A percentile compares a stretch with the other conserved stretches of the same genome.
phyloP scores from a whole-genome alignment of 2,888 invertebrate species.

The Conus canariensis region DNA sequence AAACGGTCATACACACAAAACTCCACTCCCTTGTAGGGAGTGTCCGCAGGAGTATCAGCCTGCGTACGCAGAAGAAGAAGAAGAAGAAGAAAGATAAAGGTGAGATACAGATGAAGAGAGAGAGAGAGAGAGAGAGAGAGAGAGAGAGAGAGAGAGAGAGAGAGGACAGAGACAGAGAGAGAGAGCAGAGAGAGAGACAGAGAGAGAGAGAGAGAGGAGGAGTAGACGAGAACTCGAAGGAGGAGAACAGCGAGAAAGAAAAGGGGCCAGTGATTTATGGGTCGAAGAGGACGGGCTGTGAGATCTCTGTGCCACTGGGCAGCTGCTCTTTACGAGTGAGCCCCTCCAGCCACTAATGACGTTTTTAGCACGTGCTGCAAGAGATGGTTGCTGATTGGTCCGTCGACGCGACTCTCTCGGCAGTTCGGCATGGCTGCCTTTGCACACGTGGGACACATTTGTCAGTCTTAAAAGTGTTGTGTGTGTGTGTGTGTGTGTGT shows the following conservation, averaged over 20 bases:
- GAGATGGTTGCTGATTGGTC: slow-evolving; percentile 31
- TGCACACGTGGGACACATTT: not conserved
- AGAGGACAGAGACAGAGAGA: too few relatives aligned
- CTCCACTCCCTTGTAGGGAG: too few relatives aligned
- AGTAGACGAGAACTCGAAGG: not conserved
- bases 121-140: not conserved
- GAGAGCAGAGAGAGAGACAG: not conserved
- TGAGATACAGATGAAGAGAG: too few relatives aligned
- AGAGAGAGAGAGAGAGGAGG: not conserved
- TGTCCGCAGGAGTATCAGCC: too few relatives aligned
- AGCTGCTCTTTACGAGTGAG: slow-evolving; percentile 29
- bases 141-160: too few relatives aligned
- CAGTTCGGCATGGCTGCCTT: not conserved
- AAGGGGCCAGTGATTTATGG: not conserved
- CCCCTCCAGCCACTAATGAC: slow-evolving; percentile 5
- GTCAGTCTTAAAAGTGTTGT: not conserved
- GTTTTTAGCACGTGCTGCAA: slow-evolving; percentile 33
- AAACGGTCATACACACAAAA: too few relatives aligned
- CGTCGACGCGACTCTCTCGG: not conserved
- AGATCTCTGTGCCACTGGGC: slow-evolving; percentile 7
- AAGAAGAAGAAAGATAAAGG: too few relatives aligned
- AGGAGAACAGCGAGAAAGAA: not conserved
- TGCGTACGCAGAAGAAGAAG: too few relatives aligned
- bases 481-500: slow-evolving; percentile 3
- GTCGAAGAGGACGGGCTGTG: not conserved